phyloP scores from a whole-genome alignment of 2,113 vertebrate genomes.

The Sarotherodon lohbergeri region DNA sequence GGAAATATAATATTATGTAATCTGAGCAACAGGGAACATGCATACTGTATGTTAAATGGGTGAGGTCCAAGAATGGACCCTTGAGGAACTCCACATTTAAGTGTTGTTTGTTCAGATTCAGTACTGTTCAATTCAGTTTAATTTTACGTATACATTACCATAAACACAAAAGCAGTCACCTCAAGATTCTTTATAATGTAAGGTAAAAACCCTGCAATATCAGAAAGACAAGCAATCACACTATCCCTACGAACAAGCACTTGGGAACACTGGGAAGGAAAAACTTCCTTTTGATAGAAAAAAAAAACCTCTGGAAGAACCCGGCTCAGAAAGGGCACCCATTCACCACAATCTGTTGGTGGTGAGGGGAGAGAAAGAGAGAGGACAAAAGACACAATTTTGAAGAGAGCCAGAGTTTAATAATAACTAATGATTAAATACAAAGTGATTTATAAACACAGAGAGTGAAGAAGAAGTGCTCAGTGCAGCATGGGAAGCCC shows the following conservation, averaged over 20 bases:
- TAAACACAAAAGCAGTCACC: background rate
- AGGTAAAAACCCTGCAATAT: background rate
- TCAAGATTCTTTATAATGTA: background rate
- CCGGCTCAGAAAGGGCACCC: rapidly evolving
- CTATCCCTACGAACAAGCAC: background rate
- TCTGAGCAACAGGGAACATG: background rate
- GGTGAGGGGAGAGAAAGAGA: background rate
- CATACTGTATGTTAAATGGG: background rate
- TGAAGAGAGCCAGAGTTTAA: background rate
- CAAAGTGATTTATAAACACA: background rate
- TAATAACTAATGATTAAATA: background rate
- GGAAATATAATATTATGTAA: background rate
- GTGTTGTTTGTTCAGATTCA: background rate
- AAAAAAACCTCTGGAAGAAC: background rate
- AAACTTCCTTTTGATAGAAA: background rate
- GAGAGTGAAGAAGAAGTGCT: background rate
- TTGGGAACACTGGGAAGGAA: background rate
- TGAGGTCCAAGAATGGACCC: background rate
- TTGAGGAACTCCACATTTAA: background rate
- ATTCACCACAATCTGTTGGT: background rate
- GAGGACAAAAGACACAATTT: background rate
- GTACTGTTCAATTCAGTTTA: background rate
- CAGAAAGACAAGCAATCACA: background rate
- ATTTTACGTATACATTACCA: background rate
- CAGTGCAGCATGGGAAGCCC: background rate